Percentiles rank a stretch among this genome's conserved stretches.
Evolutionary conservation across 2,888 invertebrate genomes (phyloP).

Genomic region (Neocrepidodera transversa): DNA sequence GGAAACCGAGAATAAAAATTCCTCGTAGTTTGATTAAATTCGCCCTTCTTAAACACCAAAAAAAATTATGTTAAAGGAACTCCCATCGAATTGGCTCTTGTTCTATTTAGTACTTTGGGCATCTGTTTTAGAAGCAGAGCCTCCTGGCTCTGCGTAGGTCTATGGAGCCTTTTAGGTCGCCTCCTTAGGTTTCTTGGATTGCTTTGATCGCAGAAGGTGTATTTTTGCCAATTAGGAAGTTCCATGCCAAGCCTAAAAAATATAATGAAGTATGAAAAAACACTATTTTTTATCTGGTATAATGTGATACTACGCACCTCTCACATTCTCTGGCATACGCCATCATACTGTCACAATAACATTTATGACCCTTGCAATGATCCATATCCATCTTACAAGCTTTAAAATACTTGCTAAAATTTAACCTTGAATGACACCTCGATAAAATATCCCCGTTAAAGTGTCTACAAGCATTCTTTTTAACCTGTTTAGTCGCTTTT

Average conservation of each 20-base stretch:
- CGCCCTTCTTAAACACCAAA: neutral
- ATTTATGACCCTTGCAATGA: slow-evolving; percentile 80
- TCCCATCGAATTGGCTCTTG: slow-evolving; percentile 27
- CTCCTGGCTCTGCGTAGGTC: slow-evolving; percentile 17
- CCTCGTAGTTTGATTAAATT: slow-evolving; percentile 7
- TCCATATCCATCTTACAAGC: slow-evolving; percentile 83
- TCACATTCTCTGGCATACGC: slow-evolving; percentile 90
- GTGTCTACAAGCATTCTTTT: slow-evolving; percentile 48
- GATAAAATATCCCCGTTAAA: slow-evolving; percentile 67
- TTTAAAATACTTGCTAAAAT: slow-evolving; percentile 82
- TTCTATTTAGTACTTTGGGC: slow-evolving; percentile 31
- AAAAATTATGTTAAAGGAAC: slow-evolving; percentile 26
- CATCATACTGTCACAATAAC: slow-evolving; percentile 89
- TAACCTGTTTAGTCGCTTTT: slow-evolving; percentile 14
- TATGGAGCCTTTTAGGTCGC: slow-evolving; percentile 19
- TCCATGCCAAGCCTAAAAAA: slow-evolving; percentile 71
- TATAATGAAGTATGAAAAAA: no score
- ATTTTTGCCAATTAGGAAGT: slow-evolving; percentile 74
- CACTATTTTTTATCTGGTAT: no score
- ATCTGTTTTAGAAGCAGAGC: slow-evolving; percentile 25
- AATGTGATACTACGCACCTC: slow-evolving; percentile 44
- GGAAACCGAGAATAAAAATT: no score
- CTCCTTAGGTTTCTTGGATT: slow-evolving; percentile 18
- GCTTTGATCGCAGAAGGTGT: slow-evolving; percentile 44
- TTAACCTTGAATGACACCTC: slow-evolving; percentile 80